These are phyloP conservation scores for Sebastes steindachneri DNA, from an alignment of 2,797 vertebrate species.

Conservation along the genomic window DNA sequence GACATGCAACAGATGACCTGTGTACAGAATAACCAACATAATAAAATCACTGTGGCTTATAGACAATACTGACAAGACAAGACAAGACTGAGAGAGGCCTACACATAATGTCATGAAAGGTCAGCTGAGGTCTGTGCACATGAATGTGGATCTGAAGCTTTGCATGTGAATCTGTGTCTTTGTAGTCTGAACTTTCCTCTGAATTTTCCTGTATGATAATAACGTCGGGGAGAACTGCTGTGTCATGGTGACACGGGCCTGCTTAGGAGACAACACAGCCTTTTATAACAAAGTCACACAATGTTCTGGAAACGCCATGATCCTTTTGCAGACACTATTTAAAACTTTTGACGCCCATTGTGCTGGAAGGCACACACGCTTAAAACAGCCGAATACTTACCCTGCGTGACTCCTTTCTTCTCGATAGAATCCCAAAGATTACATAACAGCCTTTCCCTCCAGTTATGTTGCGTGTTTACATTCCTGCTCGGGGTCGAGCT, in stretches of 20 bases:
- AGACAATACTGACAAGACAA: not conserved
- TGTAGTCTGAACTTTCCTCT: not conserved
- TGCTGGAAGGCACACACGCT: not conserved
- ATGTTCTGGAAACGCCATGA: constrained; percentile 1
- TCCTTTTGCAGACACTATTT: not conserved
- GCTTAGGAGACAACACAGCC: not conserved
- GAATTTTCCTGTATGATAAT: not conserved
- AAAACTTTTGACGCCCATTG: constrained; percentile 10
- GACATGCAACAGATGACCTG: not conserved
- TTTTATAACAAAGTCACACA: not conserved
- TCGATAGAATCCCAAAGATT: constrained; percentile 7
- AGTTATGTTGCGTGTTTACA: constrained; percentile 53
- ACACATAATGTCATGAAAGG: not conserved
- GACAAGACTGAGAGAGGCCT: not conserved
- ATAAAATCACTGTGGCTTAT: not conserved
- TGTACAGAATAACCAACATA: not conserved
- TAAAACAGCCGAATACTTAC: not conserved
- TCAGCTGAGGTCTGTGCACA: not conserved
- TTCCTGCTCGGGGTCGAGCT: constrained; percentile 48
- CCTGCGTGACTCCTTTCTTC: constrained; percentile 11
- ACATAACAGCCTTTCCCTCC: constrained; percentile 5
- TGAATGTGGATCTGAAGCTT: not conserved
- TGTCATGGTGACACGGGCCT: constrained; percentile 32
- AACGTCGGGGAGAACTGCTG: not conserved
- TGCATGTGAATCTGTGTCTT: not conserved